A percentile compares a stretch with the other conserved stretches of the same genome.
phyloP scores from a whole-genome alignment of 2,113 vertebrate species.

The Crotalus viridis region DNA sequence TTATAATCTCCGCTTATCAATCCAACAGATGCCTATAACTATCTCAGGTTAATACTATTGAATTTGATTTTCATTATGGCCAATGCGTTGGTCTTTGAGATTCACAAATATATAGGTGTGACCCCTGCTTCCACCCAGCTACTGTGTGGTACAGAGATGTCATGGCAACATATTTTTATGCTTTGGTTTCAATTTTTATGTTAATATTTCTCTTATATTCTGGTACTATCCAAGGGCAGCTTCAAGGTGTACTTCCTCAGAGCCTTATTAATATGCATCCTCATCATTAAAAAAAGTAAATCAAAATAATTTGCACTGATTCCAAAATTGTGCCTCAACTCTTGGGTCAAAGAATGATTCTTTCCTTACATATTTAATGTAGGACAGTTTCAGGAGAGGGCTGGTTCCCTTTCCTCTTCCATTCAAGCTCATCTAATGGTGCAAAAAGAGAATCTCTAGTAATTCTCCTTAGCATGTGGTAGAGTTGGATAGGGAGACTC shows the following conservation, averaged over 20 bases:
- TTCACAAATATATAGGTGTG: neutral
- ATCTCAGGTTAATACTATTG: neutral
- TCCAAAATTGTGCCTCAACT: neutral
- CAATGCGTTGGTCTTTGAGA: neutral
- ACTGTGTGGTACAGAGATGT: neutral
- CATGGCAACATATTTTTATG: neutral
- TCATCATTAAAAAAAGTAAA: neutral
- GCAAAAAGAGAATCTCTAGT: neutral
- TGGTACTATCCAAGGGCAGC: neutral
- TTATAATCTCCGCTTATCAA: neutral
- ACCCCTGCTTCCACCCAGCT: neutral
- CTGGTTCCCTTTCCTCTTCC: neutral
- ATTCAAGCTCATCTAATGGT: neutral
- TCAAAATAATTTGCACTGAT: neutral
- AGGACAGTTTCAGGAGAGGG: neutral
- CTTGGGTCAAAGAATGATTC: neutral
- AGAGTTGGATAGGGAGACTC: neutral
- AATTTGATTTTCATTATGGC: neutral
- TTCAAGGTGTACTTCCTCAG: neutral
- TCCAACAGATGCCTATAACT: neutral
- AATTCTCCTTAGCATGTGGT: neutral
- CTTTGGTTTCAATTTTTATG: neutral
- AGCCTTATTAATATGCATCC: neutral
- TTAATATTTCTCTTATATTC: neutral
- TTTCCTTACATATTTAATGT: neutral